A percentile compares a stretch with the other conserved stretches of the same genome.
phyloP scores from a whole-genome alignment of 2,113 vertebrate species.

The Panurus biarmicus region DNA sequence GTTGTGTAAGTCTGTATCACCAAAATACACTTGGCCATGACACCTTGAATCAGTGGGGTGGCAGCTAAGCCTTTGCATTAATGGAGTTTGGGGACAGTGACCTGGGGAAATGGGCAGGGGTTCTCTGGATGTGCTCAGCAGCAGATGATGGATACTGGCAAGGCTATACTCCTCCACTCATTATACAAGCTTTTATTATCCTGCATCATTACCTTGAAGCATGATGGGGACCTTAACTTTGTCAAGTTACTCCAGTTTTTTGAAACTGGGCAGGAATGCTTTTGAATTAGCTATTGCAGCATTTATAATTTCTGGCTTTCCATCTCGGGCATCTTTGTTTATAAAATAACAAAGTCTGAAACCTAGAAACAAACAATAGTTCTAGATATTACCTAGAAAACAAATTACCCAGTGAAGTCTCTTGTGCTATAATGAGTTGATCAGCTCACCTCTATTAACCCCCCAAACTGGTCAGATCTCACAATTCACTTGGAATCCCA shows the following conservation, averaged over 20 bases:
- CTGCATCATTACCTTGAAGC: background rate
- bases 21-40: fast-evolving
- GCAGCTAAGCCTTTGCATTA: background rate
- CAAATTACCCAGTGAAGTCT: background rate
- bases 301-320: background rate
- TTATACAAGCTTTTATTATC: background rate
- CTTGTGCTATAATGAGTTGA: background rate
- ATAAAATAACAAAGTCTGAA: background rate
- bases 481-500: background rate
- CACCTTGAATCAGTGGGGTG: background rate
- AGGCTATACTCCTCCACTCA: background rate
- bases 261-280: background rate
- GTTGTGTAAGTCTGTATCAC: background rate
- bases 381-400: background rate
- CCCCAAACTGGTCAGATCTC: background rate
- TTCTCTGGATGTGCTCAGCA: background rate
- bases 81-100: background rate
- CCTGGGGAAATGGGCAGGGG: background rate
- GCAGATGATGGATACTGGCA: background rate
- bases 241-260: background rate
- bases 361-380: background rate
- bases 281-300: background rate
- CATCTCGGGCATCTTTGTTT: background rate
- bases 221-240: background rate
- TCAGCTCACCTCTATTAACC: background rate